Evolutionary conservation across 2,797 vertebrate species (phyloP).

Genomic region (Notoglanidium macrostoma): DNA sequence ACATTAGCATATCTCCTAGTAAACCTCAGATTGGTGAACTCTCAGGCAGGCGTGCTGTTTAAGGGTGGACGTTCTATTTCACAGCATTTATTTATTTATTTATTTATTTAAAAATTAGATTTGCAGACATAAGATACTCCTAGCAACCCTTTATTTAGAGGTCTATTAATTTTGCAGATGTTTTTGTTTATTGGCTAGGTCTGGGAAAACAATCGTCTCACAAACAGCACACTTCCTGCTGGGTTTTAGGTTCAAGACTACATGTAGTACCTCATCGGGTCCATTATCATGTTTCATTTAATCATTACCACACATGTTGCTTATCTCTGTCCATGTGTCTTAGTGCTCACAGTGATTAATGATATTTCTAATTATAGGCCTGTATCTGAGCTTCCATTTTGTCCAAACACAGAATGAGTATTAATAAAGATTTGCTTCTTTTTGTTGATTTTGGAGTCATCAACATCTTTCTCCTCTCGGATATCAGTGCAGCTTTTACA

Average conservation of each 20-base stretch:
- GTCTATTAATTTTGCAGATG: conserved; percentile 60
- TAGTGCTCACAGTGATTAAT: not conserved
- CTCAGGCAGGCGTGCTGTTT: conserved; percentile 33
- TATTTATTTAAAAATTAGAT: conserved; percentile 12
- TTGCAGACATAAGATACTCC: conserved; percentile 41
- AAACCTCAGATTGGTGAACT: conserved; percentile 42
- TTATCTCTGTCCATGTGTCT: not conserved
- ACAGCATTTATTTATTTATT: conserved; percentile 47
- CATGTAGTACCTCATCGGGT: conserved; percentile 1
- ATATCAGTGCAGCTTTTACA: not conserved
- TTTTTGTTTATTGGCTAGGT: conserved; percentile 58
- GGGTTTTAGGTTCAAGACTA: not conserved
- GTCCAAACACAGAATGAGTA: too few relatives aligned
- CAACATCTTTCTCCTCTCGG: not conserved
- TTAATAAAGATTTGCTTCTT: not conserved
- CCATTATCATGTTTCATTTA: not conserved
- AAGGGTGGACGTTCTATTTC: conserved; percentile 53
- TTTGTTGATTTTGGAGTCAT: not conserved
- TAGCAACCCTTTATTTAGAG: conserved; percentile 50
- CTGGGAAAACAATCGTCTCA: conserved; percentile 13
- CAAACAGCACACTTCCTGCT: not conserved
- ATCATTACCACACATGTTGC: not conserved
- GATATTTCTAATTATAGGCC: not conserved
- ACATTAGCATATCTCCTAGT: conserved; percentile 46
- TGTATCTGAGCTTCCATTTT: not conserved